Base-by-base conservation (phyloP, 2,113 vertebrate species). In the Choloepus hoffmanni region DNA sequence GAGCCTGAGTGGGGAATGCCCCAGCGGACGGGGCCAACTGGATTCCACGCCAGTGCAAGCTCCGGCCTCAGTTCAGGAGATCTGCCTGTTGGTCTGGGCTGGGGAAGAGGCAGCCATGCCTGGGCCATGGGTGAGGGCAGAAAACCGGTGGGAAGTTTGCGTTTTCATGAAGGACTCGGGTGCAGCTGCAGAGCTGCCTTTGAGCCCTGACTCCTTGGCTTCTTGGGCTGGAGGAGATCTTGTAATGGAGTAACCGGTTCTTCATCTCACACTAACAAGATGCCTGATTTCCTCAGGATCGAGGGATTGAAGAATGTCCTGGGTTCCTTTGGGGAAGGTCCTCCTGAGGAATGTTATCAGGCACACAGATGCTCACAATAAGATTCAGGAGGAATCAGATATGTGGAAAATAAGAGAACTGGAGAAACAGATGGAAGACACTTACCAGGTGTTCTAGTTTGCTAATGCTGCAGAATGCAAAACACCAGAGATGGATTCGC, bases 321-420 rank as follows among this genome's bases (percentile, higher is more conserved):
- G 98, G 63, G 98, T 99, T 96, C 98, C 99, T 24, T 12, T 99
- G 97, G 99, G 99, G 53, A 99, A 99, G 43, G 7, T 45, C 43
- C 43, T 45, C 7, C 43, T 45, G 43, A 45, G 43, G 7, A 45
- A 45, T 98, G 99, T 99, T 70, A 99, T 99, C 97, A 99, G 99
- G 15, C 99, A 99, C 97, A 99, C 99, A 28, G 99, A 99, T 90
- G 99, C 99, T 50, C 99, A 45, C 98, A 99, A 99, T 98, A 99
- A 99, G 99, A 99, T 99, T 98, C 99, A 99, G 91, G 99, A 99
- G 96, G 99, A 99, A 97, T 98, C 98, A 19, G 99, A 99, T 96
- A 99, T 99, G 99, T 99, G 99, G 99, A 99, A 99, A 98, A 99
- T 99, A 97, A 98, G 99, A 95, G 99, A 98, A 97, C 98, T 99